These are phyloP conservation scores for Cremastobaeus sp. DNA, from an alignment of 2,888 invertebrate species.

Conservation along the genomic window DNA sequence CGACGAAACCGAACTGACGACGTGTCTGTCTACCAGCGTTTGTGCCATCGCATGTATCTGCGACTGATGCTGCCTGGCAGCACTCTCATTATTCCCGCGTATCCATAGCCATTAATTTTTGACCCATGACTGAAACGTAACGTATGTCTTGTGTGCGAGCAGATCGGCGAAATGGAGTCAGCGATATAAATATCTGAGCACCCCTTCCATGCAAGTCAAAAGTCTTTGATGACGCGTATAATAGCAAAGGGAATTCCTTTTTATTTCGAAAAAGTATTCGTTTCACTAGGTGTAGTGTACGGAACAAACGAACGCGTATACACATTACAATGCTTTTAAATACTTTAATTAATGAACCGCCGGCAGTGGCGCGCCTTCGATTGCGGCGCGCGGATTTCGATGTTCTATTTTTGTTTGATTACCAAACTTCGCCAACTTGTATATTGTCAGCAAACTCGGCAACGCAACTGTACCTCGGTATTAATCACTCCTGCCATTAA, in stretches of 20 bases:
- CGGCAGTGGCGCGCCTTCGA: neutral
- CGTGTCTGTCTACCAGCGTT: constrained; percentile 59
- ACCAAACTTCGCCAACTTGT: constrained; percentile 11
- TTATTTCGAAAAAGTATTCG: constrained; percentile 53
- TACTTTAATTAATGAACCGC: constrained; percentile 51
- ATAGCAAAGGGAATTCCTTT: constrained; percentile 53
- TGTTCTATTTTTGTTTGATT: too few relatives aligned
- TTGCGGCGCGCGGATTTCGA: too few relatives aligned
- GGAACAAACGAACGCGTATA: constrained; percentile 22
- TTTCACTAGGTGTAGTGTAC: constrained; percentile 32
- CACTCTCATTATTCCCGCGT: constrained; percentile 72
- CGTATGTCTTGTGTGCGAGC: constrained; percentile 58
- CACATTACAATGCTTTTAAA: constrained; percentile 45
- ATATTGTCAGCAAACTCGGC: constrained; percentile 23
- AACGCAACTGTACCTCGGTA: constrained; percentile 20
- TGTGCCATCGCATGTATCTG: constrained; percentile 58
- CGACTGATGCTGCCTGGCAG: constrained; percentile 64
- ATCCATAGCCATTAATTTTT: constrained; percentile 73
- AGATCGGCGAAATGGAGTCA: constrained; percentile 61
- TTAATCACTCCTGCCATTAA: constrained; percentile 34
- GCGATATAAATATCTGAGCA: constrained; percentile 60
- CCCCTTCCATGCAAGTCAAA: constrained; percentile 56
- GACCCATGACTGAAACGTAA: constrained; percentile 62
- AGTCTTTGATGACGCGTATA: constrained; percentile 61
- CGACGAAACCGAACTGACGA: constrained; percentile 61